These are phyloP conservation scores for Melikaiella ostensackeni DNA, from an alignment of 2,888 invertebrate genomes.

Conservation along the genomic window DNA sequence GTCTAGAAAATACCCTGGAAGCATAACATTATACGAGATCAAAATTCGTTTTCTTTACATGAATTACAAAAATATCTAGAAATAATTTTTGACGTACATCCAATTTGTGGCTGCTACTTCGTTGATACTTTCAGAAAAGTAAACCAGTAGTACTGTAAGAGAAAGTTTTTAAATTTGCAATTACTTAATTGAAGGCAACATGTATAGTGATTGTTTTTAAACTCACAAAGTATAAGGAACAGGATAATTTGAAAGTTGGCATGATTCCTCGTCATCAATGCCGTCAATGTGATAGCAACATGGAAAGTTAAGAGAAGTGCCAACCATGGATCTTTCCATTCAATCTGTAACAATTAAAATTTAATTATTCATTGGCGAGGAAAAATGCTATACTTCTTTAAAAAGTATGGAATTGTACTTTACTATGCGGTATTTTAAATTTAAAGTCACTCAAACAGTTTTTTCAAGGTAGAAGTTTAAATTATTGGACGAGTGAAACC, in stretches of 20 bases:
- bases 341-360: constrained; percentile 84
- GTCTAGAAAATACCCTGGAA: constrained; percentile 87
- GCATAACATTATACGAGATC: constrained; percentile 16
- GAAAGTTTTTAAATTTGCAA: constrained; percentile 1
- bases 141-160: constrained; percentile 89
- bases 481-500: no score
- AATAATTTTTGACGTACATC: constrained; percentile 78
- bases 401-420: not conserved
- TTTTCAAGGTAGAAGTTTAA: no score
- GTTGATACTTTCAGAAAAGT: constrained; percentile 94
- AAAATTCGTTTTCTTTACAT: constrained; percentile 30
- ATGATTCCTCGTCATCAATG: constrained; percentile 89
- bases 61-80: constrained; percentile 33
- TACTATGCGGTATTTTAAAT: not conserved
- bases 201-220: constrained; percentile 41
- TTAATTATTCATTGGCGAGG: not conserved
- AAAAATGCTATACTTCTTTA: not conserved
- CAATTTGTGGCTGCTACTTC: constrained; percentile 92
- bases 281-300: constrained; percentile 86
- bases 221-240: constrained; percentile 89
- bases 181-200: no score
- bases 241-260: constrained; percentile 91
- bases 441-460: no score
- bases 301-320: constrained; percentile 88
- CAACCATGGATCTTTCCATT: constrained; percentile 94